A percentile compares a stretch with the other conserved stretches of the same genome.
Evolutionary conservation across 2,113 vertebrate species (phyloP).

Genomic region (Otis tarda): DNA sequence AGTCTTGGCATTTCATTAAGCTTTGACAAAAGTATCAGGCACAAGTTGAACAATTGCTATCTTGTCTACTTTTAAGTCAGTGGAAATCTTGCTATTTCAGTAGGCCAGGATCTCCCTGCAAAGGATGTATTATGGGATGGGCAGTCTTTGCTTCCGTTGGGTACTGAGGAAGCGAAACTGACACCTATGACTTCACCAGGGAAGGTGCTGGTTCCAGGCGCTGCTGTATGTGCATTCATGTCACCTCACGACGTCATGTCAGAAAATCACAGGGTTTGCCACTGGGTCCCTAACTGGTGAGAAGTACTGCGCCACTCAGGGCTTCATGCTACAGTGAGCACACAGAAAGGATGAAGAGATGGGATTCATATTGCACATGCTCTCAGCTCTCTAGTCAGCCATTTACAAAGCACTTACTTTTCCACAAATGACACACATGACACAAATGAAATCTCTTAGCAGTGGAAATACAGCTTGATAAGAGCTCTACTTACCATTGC

Average conservation of each 20-base stretch:
- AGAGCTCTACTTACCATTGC: conserved; percentile 83
- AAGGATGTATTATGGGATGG: neutral
- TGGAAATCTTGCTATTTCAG: neutral
- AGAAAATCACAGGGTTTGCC: neutral
- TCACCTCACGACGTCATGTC: neutral
- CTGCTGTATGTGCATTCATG: neutral
- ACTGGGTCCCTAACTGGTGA: neutral
- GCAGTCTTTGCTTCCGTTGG: neutral
- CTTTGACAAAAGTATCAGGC: neutral
- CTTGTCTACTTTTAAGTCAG: neutral
- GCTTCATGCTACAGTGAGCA: neutral
- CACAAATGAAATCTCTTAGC: neutral
- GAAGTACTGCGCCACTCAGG: neutral
- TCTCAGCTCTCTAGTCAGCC: conserved; percentile 2
- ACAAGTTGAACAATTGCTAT: neutral
- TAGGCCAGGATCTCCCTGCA: neutral
- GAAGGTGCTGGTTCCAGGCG: neutral
- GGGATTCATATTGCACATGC: neutral
- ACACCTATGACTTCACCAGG: neutral
- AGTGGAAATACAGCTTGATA: neutral
- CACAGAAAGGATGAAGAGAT: neutral
- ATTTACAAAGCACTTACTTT: conserved; percentile 14
- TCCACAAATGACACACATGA: neutral
- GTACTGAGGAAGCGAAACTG: neutral
- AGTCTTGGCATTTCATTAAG: neutral